Percentiles rank a stretch among this genome's conserved stretches.
Conservation (phyloP, 2,888 invertebrate species). For the Pandemis heparana region DNA sequence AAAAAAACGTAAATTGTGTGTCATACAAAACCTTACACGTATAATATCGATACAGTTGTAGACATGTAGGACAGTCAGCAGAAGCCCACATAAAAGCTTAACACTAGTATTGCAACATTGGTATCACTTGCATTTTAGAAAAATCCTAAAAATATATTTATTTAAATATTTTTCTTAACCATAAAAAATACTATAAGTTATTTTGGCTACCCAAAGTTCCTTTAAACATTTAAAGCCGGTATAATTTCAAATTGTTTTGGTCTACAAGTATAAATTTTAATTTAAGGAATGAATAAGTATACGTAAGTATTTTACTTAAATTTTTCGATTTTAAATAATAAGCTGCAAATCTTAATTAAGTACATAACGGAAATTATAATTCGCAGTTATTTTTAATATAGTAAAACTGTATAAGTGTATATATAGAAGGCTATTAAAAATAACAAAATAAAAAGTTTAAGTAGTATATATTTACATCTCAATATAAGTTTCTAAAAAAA, state of each 20-base stretch:
- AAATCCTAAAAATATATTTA: constrained; percentile 52
- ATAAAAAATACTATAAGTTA: constrained; percentile 37
- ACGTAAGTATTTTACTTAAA: not conserved
- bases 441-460: not conserved
- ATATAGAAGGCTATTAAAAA: constrained; percentile 12
- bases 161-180: constrained; percentile 38
- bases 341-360: constrained; percentile 2
- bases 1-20: constrained; percentile 70
- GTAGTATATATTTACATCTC: constrained; percentile 34
- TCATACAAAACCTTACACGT: constrained; percentile 43
- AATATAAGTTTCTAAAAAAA: constrained; percentile 24
- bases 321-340: constrained; percentile 2
- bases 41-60: constrained; percentile 48
- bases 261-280: constrained; percentile 24
- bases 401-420: constrained; percentile 22
- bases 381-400: not conserved
- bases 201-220: constrained; percentile 36
- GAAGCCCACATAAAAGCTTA: constrained; percentile 68
- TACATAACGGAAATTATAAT: constrained; percentile 1
- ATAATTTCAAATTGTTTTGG: constrained; percentile 34
- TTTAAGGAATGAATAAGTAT: constrained; percentile 15
- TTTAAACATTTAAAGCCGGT: constrained; percentile 43
- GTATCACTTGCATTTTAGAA: constrained; percentile 79
- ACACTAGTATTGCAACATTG: constrained; percentile 82
- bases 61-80: constrained; percentile 59